These are phyloP conservation scores for Botia almorhae DNA, from an alignment of 2,797 vertebrate genomes.

Conservation along the genomic window DNA sequence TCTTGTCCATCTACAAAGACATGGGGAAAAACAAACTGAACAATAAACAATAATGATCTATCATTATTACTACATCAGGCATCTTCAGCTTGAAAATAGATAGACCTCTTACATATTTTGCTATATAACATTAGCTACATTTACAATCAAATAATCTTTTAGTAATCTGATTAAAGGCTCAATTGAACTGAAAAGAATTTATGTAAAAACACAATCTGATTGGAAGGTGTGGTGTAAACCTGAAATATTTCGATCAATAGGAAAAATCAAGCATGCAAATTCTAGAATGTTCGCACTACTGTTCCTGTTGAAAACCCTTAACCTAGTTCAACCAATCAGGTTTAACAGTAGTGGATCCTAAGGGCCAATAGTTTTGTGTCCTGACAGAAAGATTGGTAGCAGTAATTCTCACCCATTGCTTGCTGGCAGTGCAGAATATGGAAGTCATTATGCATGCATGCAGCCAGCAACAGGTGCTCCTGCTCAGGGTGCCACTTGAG, in stretches of 20 bases:
- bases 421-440: conserved; percentile 86
- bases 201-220: too few species aligned
- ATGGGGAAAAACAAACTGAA: background rate
- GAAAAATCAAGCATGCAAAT: too few species aligned
- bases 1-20: conserved; percentile 71
- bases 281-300: too few species aligned
- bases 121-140: too few species aligned
- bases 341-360: too few species aligned
- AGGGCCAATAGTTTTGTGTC: background rate
- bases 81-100: background rate
- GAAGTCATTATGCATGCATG: conserved; percentile 94
- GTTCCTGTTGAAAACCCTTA: too few species aligned
- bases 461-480: conserved; percentile 87
- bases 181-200: too few species aligned
- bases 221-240: too few species aligned
- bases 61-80: background rate
- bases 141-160: too few species aligned
- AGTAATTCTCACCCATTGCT: conserved; percentile 69
- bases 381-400: background rate
- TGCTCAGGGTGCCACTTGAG: conserved; percentile 91
- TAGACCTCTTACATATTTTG: background rate
- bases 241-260: too few species aligned
- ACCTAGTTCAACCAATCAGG: background rate
- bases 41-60: background rate
- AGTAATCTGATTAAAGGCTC: too few species aligned